phyloP scores from a whole-genome alignment of 64 coral and sea anemone species.

The Exaiptasia diaphana region DNA sequence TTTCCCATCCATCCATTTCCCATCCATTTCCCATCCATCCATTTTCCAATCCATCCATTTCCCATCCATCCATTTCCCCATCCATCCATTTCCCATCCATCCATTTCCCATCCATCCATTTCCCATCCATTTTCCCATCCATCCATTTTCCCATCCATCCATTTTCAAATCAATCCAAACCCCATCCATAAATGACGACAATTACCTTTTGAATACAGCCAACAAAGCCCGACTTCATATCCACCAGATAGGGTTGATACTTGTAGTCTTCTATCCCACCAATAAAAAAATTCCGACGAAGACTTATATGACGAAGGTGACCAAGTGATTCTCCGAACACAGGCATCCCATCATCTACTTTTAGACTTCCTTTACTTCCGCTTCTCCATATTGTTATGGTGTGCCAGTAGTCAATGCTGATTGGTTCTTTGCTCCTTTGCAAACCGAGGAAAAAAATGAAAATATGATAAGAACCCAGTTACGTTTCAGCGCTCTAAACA shows the following conservation, averaged over 20 bases:
- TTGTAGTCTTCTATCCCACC: constrained; percentile 1
- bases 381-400: constrained; percentile 1
- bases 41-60: no score
- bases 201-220: constrained; percentile 10
- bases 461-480: no score
- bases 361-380: not conserved
- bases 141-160: no score
- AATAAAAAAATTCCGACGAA: not conserved
- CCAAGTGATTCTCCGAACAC: constrained; percentile 11
- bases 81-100: no score
- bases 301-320: not conserved
- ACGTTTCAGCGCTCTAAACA: no score
- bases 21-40: no score
- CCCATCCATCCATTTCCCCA: no score
- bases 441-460: not conserved
- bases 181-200: not conserved
- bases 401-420: not conserved
- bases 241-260: not conserved
- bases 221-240: not conserved
- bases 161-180: no score
- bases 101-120: no score
- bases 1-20: no score
- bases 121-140: no score
- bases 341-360: not conserved
- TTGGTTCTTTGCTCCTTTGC: not conserved